phyloP scores from a whole-genome alignment of 2,797 vertebrate genomes.

The Platyrinchus mystaceus region DNA sequence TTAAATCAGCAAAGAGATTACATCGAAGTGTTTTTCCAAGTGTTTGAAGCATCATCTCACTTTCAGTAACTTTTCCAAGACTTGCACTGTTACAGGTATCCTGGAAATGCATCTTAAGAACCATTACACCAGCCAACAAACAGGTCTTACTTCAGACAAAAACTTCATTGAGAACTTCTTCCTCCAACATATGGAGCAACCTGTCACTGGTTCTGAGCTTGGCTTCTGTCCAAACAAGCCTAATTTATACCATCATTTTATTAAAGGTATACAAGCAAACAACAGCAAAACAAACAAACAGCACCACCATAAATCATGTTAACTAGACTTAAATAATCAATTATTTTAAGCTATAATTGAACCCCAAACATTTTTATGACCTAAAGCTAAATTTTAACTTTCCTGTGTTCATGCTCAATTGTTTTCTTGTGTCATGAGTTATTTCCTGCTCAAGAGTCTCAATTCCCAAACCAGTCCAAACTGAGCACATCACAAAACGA shows the following conservation, averaged over 20 bases:
- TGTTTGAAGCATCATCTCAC: neutral
- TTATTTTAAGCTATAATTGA: neutral
- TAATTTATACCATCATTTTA: neutral
- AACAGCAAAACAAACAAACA: neutral
- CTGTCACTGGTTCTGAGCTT: neutral
- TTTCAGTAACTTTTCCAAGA: neutral
- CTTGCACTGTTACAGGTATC: neutral
- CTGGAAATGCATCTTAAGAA: neutral
- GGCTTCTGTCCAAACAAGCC: neutral
- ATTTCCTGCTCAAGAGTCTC: neutral
- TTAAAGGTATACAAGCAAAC: neutral
- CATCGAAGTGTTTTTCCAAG: neutral
- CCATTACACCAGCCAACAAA: neutral
- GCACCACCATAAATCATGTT: neutral
- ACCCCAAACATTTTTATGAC: neutral
- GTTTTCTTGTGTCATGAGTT: neutral
- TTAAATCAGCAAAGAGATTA: neutral
- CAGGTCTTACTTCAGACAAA: neutral
- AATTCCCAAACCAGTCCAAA: neutral
- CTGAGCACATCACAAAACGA: neutral
- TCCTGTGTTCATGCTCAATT: neutral
- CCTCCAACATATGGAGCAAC: neutral
- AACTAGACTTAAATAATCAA: neutral
- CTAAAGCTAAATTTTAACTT: neutral
- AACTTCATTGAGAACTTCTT: neutral